Evolutionary conservation across 23 tunicate genomes (phyloP).

Genomic region (Clavelina lepadiformis): DNA sequence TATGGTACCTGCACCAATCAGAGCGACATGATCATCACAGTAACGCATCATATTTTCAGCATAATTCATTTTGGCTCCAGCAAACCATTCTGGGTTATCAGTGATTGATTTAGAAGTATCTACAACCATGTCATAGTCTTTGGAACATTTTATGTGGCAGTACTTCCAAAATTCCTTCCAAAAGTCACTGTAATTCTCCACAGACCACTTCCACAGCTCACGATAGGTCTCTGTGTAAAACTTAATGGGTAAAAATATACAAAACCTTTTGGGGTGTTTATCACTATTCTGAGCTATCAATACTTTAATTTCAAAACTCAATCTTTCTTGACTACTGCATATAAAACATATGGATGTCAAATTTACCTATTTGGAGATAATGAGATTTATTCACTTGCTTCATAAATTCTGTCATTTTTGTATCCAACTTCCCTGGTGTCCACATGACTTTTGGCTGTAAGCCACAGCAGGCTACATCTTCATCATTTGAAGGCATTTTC

Average conservation of each 20-base stretch:
- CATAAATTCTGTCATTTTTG: constrained; percentile 36
- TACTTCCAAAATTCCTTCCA: constrained; percentile 67
- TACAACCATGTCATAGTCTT: constrained; percentile 40
- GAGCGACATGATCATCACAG: constrained; percentile 60
- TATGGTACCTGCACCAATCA: constrained; percentile 54
- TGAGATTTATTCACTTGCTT: constrained; percentile 15
- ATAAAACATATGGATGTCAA: background rate
- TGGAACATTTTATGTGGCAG: constrained; percentile 26
- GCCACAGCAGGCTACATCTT: background rate
- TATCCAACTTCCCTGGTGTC: constrained; percentile 6
- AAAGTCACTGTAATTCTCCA: constrained; percentile 58
- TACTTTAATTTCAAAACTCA: background rate
- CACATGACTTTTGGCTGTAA: constrained; percentile 34
- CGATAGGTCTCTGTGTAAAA: constrained; percentile 36
- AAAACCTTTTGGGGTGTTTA: background rate
- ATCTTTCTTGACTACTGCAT: background rate
- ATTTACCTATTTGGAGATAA: constrained; percentile 24
- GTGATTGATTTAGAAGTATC: constrained; percentile 34
- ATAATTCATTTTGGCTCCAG: constrained; percentile 65
- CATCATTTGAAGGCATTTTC: constrained; percentile 19
- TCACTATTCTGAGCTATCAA: too few relatives aligned
- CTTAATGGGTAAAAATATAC: background rate
- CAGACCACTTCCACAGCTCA: constrained; percentile 80
- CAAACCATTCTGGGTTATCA: constrained; percentile 75
- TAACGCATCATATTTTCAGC: constrained; percentile 73